phyloP scores from a whole-genome alignment of 2,797 vertebrate species.

The Artibeus lituratus region DNA sequence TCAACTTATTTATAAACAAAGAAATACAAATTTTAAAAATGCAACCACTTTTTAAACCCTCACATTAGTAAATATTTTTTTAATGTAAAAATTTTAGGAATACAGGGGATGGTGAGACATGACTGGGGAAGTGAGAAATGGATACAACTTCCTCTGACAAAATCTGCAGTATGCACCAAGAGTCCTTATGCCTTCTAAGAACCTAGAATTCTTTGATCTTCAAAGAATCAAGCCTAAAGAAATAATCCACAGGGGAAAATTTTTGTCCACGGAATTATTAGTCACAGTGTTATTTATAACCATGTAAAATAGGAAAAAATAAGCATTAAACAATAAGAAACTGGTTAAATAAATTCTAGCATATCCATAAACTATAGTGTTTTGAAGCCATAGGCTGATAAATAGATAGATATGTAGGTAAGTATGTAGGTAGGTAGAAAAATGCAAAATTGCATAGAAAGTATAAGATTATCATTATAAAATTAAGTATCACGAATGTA shows the following conservation, averaged over 20 bases:
- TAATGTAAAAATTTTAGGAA: neutral
- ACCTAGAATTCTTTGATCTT: neutral
- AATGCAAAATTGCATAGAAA: neutral
- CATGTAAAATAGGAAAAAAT: neutral
- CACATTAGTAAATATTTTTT: neutral
- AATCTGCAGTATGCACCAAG: neutral
- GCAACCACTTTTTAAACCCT: neutral
- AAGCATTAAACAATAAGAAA: constrained; percentile 8
- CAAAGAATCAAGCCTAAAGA: neutral
- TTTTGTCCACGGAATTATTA: neutral
- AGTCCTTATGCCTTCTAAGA: neutral
- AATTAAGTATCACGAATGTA: neutral
- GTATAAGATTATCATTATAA: neutral
- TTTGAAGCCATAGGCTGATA: neutral
- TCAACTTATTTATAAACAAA: constrained; percentile 21
- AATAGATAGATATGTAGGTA: neutral
- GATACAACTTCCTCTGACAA: neutral
- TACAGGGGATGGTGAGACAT: neutral
- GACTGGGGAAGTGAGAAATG: neutral
- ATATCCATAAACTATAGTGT: neutral
- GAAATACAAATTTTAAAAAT: neutral
- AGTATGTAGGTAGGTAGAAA: neutral
- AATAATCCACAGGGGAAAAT: neutral
- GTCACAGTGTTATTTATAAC: neutral
- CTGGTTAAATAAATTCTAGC: neutral